Evolutionary conservation across 30 jellyfish, hydroid and myxozoan species (phyloP), one percentile per base, ranked within the genome.

Genomic region (Turritopsis dohrnii): DNA sequence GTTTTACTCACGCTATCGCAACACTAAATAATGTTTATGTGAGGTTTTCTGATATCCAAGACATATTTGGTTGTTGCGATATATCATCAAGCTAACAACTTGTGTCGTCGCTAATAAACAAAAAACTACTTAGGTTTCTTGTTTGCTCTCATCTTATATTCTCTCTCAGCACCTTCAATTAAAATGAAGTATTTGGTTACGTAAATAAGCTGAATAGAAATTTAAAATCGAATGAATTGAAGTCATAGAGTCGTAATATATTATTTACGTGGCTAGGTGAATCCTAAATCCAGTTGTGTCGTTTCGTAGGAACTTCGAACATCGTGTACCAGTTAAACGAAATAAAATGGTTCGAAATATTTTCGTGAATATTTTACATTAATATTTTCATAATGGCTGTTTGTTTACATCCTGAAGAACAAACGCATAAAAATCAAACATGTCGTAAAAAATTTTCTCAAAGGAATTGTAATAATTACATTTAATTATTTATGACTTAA

Each of bases 1-100:
- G 81, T 23, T 26, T 52, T 71, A 18, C 69, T 76, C 84, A 76
- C 18, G 29, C 76, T 76, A 5, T 76, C 21, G 9, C 74, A n/a
- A 8, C 27, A 66, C 24, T 74, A 74, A 74, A 74, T n/a, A 26
- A 66, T n/a, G 76, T 17, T 66, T 21, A n/a, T n/a, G 8, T 3
- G 18, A n/a, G 76, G 27, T 66, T 66, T 66, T 17, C 29, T 3
- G 29, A 26, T n/a, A 17, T 13, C 13, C 29, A 7, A n/a, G 8
- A n/a, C 9, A 66, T 17, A 66, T 17, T 8, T 1, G 29, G 18
- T n/a, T 17, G 60, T 41, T 41, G 60, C 60, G 60, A 3, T 41
- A 41, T 41, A 13, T 41, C 60, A 3, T 41, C 5, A 5, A 3
- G 5, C 60, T 41, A 3, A 41, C 13, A 5, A 3, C 60, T 41